These are phyloP conservation scores for Palloptera scutellata DNA, from an alignment of 2,888 invertebrate species.

Conservation along the genomic window DNA sequence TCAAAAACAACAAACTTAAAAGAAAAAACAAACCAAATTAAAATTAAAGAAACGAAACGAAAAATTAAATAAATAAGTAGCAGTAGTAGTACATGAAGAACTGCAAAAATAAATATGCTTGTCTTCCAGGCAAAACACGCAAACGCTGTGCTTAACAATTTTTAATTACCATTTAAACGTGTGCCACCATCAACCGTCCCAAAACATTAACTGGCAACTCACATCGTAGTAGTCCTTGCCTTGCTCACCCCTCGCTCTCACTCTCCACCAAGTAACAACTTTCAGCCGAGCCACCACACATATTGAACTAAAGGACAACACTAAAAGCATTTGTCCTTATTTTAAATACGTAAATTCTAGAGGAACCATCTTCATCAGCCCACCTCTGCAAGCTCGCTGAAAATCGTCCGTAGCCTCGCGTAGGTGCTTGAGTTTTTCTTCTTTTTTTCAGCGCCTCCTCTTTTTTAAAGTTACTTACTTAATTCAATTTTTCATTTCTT, in stretches of 20 bases:
- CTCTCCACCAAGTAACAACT: background rate
- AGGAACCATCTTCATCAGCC: no score
- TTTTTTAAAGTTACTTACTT: slow-evolving; percentile 25
- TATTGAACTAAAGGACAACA: no score
- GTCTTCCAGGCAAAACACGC: slow-evolving; percentile 32
- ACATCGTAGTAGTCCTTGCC: slow-evolving; percentile 1
- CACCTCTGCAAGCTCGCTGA: no score
- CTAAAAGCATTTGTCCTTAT: no score
- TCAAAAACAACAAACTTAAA: background rate
- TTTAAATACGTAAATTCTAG: no score
- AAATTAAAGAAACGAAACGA: slow-evolving; percentile 5
- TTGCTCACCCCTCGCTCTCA: background rate
- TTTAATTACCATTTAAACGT: slow-evolving; percentile 38
- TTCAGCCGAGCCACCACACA: no score
- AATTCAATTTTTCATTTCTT: slow-evolving; percentile 24
- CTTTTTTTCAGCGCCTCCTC: background rate
- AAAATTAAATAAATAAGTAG: slow-evolving; percentile 7
- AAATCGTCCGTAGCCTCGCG: no score
- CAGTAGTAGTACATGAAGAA: slow-evolving; percentile 4
- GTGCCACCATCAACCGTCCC: slow-evolving; percentile 7
- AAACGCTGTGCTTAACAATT: slow-evolving; percentile 34
- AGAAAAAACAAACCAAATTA: background rate
- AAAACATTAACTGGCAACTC: slow-evolving; percentile 6
- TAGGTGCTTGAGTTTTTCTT: background rate
- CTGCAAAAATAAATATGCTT: slow-evolving; percentile 9